Percentiles rank a stretch among this genome's conserved stretches.
phyloP scores from a whole-genome alignment of 2,888 invertebrate genomes.

The Tanypteryx hageni region DNA sequence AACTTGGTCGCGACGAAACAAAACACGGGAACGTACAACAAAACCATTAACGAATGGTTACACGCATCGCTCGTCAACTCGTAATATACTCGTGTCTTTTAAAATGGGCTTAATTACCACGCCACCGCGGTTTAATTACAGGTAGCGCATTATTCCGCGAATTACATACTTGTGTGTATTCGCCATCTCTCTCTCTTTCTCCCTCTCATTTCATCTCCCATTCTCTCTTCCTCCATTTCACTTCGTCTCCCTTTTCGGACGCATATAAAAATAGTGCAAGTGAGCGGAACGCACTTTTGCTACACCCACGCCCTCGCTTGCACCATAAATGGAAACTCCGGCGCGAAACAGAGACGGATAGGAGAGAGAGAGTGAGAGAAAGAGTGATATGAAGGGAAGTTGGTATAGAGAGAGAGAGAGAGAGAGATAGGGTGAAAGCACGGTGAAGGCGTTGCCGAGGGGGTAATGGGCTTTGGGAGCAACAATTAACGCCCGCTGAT shows the following conservation, averaged over 20 bases:
- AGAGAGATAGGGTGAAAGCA: background rate
- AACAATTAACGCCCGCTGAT: slow-evolving; percentile 35
- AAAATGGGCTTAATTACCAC: background rate
- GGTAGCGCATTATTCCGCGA: background rate
- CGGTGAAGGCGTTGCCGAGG: background rate
- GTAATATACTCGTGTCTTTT: background rate
- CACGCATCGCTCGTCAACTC: background rate
- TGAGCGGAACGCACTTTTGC: background rate
- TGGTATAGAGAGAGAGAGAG: too few species aligned
- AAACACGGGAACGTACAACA: too few species aligned
- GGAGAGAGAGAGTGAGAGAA: background rate
- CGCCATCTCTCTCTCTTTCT: background rate
- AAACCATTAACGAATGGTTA: background rate
- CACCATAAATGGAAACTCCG: background rate
- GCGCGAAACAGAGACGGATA: background rate
- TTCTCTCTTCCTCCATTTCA: background rate
- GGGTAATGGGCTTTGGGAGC: slow-evolving; percentile 17
- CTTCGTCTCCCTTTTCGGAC: background rate
- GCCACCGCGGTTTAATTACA: background rate
- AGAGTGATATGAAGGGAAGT: too few species aligned
- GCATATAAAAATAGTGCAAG: background rate
- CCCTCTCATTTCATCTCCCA: background rate
- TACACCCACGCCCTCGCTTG: background rate
- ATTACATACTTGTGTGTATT: background rate
- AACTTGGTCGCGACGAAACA: too few species aligned